Base-by-base conservation (phyloP, 2,888 invertebrate species). In the Clostera curtula region DNA sequence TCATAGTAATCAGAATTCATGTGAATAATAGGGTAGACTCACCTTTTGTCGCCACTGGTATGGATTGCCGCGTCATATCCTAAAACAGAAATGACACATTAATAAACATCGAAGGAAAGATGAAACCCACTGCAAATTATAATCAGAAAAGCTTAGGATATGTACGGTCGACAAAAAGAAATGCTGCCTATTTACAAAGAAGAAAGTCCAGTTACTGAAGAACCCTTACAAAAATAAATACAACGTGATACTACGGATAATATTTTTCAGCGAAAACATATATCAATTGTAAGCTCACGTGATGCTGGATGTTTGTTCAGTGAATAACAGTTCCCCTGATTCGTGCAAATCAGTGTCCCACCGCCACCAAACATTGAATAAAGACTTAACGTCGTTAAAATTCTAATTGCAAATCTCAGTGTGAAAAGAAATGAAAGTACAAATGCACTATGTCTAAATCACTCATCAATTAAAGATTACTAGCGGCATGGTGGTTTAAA, bases 1-100 rank as follows among this genome's bases (percentile, higher is more conserved):
- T 6, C 17, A 6, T n/a, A 7, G 7, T 17, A 2, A 2, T 18
- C 9, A 8, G 3, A 5, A 4, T 18, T 18, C 1, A 9, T 11
- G 22, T 3, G 27, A 30, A 36, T 31, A 34, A 34, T 21, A 29
- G 25, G 24, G 25, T 31, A 30, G 41, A 64, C 80, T 74, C 49
- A 84, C 84, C 79, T 75, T 83, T 84, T 21, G 79, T 80, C 40
- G 84, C 82, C 56, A 84, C 85, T 27, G 85, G 85, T 42, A 85
- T 85, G 28, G 85, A 84, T 60, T 85, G 85, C 52, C 85, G 74
- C 63, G 85, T 85, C 85, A 85, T 85, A 49, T 85, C 85, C 85
- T 85, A 77, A 59, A 77, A 77, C 60, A 66, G 67, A 74, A 74
- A 68, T 36, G 19, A 40, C 18, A 34, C 21, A 59, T 70, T 57